A percentile compares a stretch with the other conserved stretches of the same genome.
These are phyloP conservation scores for Acropora tenuis DNA, from an alignment of 64 coral and sea anemone species.

Conservation along the genomic window DNA sequence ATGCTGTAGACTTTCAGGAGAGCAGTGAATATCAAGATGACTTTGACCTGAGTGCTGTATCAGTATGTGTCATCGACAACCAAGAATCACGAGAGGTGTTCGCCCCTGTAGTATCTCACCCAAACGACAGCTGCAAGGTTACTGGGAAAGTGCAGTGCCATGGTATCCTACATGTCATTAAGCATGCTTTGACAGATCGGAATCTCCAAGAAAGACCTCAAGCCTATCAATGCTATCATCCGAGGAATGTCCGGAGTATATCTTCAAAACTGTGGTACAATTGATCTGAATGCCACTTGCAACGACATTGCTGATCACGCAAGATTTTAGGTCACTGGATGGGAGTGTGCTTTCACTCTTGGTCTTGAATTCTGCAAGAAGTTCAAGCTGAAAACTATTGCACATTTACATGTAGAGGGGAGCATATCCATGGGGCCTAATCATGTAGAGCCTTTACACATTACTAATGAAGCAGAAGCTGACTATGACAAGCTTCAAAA, in stretches of 20 bases:
- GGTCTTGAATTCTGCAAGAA: slow-evolving; percentile 71
- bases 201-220: slow-evolving; percentile 40
- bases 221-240: slow-evolving; percentile 43
- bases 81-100: background rate
- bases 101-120: too few species aligned
- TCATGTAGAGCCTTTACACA: too few species aligned
- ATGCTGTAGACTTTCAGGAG: slow-evolving; percentile 6
- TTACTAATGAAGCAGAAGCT: too few species aligned
- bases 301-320: slow-evolving; percentile 38
- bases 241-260: background rate
- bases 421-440: too few species aligned
- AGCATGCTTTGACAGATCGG: slow-evolving; percentile 56
- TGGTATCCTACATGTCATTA: slow-evolving; percentile 60
- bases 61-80: slow-evolving; percentile 26
- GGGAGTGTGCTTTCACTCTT: slow-evolving; percentile 55
- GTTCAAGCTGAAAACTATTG: slow-evolving; percentile 9
- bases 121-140: too few species aligned
- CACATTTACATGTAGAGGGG: too few species aligned
- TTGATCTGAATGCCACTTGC: background rate
- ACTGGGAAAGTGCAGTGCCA: too few species aligned
- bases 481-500: too few species aligned
- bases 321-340: slow-evolving; percentile 54
- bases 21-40: slow-evolving; percentile 59
- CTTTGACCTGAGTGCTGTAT: slow-evolving; percentile 37
- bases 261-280: too few species aligned